These are phyloP conservation scores for Megalopta genalis DNA, from an alignment of 1,140 invertebrate species.

Conservation along the genomic window DNA sequence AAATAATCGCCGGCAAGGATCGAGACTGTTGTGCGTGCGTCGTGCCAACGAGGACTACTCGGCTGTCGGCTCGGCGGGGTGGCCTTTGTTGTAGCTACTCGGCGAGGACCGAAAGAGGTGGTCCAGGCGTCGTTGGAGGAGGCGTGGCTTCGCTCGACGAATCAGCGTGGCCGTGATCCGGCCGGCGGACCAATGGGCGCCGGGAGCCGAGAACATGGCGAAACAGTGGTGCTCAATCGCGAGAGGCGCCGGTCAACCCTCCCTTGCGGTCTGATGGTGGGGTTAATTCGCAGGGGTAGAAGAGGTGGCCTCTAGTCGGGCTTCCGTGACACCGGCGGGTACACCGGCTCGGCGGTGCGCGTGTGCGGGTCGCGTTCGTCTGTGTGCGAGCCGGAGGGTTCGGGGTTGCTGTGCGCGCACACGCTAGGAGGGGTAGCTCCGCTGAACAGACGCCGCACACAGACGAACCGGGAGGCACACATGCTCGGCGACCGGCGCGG, in stretches of 20 bases:
- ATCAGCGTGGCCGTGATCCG: slow-evolving; percentile 47
- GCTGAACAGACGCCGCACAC: slow-evolving; percentile 49
- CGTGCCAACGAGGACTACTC: slow-evolving; percentile 74
- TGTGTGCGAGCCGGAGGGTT: slow-evolving; percentile 21
- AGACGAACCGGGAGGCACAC: neutral
- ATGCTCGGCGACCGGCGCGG: slow-evolving; percentile 60
- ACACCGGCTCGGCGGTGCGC: slow-evolving; percentile 32
- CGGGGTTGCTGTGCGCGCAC: slow-evolving; percentile 28
- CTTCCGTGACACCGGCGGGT: slow-evolving; percentile 61
- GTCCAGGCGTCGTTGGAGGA: slow-evolving; percentile 33
- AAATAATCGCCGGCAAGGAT: slow-evolving; percentile 37
- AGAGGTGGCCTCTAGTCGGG: slow-evolving; percentile 49
- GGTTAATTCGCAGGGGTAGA: slow-evolving; percentile 58
- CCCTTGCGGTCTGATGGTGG: slow-evolving; percentile 30
- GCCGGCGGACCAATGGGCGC: slow-evolving; percentile 58
- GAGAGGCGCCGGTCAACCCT: slow-evolving; percentile 28
- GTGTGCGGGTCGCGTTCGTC: slow-evolving; percentile 17
- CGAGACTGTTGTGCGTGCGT: slow-evolving; percentile 71
- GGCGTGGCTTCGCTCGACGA: slow-evolving; percentile 62
- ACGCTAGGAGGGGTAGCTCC: slow-evolving; percentile 43
- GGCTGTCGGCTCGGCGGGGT: slow-evolving; percentile 58
- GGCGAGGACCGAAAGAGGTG: slow-evolving; percentile 54
- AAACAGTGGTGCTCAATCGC: slow-evolving; percentile 74
- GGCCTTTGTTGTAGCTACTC: slow-evolving; percentile 64
- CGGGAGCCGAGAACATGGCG: slow-evolving; percentile 71